Conservation (phyloP, 2,113 vertebrate species). For the Amblyopsis rosae region DNA sequence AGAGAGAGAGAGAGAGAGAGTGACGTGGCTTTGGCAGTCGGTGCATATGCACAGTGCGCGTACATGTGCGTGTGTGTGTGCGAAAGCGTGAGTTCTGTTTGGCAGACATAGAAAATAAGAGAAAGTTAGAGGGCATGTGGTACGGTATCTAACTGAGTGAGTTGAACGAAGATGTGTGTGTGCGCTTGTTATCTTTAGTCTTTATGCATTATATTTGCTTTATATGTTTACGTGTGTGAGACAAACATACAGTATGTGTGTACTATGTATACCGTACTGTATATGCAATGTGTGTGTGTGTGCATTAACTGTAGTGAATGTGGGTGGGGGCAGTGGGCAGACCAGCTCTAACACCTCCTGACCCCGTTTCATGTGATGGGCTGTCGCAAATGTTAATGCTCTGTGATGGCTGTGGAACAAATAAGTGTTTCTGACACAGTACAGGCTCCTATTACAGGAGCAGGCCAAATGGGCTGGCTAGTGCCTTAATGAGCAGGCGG, state of each 20-base stretch:
- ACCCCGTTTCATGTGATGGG: slow-evolving; percentile 75
- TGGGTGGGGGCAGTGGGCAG: slow-evolving; percentile 39
- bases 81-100: neutral
- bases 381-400: slow-evolving; percentile 86
- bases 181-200: neutral
- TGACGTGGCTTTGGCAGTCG: slow-evolving; percentile 12
- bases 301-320: slow-evolving; percentile 10
- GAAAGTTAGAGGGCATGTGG: slow-evolving; percentile 5
- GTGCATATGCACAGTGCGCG: neutral
- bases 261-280: neutral
- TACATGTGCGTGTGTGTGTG: neutral
- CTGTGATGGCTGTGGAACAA: slow-evolving; percentile 86
- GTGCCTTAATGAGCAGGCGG: slow-evolving; percentile 85
- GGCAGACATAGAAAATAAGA: too few species aligned
- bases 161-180: slow-evolving; percentile 41
- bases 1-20: slow-evolving; percentile 1
- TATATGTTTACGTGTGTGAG: too few species aligned
- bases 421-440: slow-evolving; percentile 86
- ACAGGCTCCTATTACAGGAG: slow-evolving; percentile 78
- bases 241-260: neutral
- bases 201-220: too few species aligned
- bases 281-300: slow-evolving; percentile 5
- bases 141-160: slow-evolving; percentile 45
- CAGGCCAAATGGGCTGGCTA: slow-evolving; percentile 76
- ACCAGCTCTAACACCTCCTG: slow-evolving; percentile 62